Evolutionary conservation across 37 sponge, comb jelly and placozoan genomes (phyloP).

Genomic region (Halisarca cf. caerulea): DNA sequence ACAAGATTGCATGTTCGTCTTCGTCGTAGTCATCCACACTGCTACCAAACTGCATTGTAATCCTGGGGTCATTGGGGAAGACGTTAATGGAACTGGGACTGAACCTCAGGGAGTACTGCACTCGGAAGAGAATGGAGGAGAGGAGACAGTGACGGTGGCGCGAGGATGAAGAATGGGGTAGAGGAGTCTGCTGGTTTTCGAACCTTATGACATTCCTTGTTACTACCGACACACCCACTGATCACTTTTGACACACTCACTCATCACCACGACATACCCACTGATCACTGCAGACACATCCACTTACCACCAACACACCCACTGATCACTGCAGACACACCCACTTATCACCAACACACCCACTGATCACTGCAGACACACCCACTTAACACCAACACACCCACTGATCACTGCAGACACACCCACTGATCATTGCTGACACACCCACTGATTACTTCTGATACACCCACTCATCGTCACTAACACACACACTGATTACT

Average conservation of each 20-base stretch:
- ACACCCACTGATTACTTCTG: conserved; percentile 2
- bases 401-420: conserved; percentile 41
- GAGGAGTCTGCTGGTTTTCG: no score
- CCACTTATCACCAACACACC: conserved; percentile 23
- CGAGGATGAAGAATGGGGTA: no score
- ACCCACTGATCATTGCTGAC: conserved; percentile 19
- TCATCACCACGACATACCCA: conserved; percentile 14
- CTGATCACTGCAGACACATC: conserved; percentile 8
- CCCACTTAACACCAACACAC: conserved; percentile 44
- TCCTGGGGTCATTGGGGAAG: background rate
- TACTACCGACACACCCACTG: no score
- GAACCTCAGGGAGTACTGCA: conserved; percentile 2
- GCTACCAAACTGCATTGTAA: background rate
- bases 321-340: background rate
- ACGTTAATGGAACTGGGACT: conserved; percentile 6
- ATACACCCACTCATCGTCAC: conserved; percentile 39
- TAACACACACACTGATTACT: conserved; percentile 50
- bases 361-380: conserved; percentile 43
- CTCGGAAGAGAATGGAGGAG: no score
- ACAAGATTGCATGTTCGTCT: background rate
- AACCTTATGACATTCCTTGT: no score
- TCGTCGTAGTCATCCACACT: background rate
- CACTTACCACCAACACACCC: background rate
- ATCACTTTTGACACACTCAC: no score
- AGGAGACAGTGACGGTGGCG: no score